These are phyloP conservation scores for Chorisops tibialis DNA, from an alignment of 2,888 invertebrate species.

Conservation along the genomic window DNA sequence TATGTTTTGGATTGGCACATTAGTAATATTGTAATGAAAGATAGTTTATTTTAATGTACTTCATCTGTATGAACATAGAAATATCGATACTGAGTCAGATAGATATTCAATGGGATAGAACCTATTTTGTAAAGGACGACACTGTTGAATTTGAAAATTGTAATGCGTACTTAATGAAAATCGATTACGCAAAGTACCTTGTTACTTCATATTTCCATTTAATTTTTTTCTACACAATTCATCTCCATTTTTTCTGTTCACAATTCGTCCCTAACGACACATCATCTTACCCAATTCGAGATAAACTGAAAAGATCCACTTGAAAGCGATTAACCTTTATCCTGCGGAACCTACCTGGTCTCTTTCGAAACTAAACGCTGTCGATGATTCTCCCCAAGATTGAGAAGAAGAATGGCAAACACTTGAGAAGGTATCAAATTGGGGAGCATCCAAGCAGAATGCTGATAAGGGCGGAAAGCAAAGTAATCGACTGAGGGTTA, in stretches of 20 bases:
- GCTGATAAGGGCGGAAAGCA: constrained; percentile 31
- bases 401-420: constrained; percentile 27
- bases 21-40: too few species aligned
- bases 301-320: constrained; percentile 23
- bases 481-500: constrained; percentile 25
- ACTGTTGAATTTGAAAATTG: too few species aligned
- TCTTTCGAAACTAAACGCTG: constrained; percentile 10
- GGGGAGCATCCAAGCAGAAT: constrained; percentile 32
- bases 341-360: constrained; percentile 25
- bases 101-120: too few species aligned
- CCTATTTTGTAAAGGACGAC: too few species aligned
- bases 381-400: constrained; percentile 14
- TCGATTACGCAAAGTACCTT: constrained; percentile 16
- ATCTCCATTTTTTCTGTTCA: neutral
- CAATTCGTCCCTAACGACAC: constrained; percentile 16
- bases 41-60: too few species aligned
- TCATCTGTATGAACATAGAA: too few species aligned
- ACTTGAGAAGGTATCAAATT: constrained; percentile 34
- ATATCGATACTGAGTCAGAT: too few species aligned
- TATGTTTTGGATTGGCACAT: too few species aligned
- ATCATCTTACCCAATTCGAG: constrained; percentile 6
- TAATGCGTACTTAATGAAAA: constrained; percentile 16
- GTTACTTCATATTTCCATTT: constrained; percentile 16
- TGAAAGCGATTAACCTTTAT: constrained; percentile 30
- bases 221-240: constrained; percentile 10